Conservation (phyloP, 2,797 vertebrate species). For the Dipus sagitta region DNA sequence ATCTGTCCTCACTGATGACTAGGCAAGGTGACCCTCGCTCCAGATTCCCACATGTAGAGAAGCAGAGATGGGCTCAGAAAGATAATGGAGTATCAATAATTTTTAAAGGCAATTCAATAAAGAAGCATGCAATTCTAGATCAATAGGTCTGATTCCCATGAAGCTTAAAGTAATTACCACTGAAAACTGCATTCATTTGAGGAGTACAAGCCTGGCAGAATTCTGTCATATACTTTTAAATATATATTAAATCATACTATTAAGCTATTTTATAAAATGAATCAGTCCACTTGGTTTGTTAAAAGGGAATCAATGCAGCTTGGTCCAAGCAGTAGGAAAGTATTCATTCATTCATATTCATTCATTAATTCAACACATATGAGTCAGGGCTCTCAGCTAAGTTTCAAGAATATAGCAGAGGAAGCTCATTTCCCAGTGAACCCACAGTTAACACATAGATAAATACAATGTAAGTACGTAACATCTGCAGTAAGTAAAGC, state of each 20-base stretch:
- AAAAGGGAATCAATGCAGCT: constrained; percentile 18
- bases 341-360: not conserved
- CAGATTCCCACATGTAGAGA: not conserved
- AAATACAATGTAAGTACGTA: not conserved
- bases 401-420: not conserved
- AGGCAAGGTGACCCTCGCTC: not conserved
- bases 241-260: constrained; percentile 47
- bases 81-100: not conserved
- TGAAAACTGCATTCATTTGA: constrained; percentile 46
- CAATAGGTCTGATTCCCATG: constrained; percentile 25
- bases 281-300: constrained; percentile 49
- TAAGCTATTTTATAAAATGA: constrained; percentile 44
- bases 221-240: constrained; percentile 56
- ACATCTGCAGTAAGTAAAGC: not conserved
- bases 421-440: not conserved
- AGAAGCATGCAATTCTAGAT: constrained; percentile 57
- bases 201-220: not conserved
- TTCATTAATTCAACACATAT: constrained; percentile 17
- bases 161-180: constrained; percentile 61
- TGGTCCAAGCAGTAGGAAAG: constrained; percentile 8
- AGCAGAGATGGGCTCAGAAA: constrained; percentile 20
- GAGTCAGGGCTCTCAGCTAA: not conserved
- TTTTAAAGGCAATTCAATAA: constrained; percentile 66
- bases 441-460: not conserved
- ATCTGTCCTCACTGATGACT: not conserved